Evolutionary conservation across 1,140 invertebrate species (phyloP), one percentile per base, ranked within the genome.

Genomic region (Plodia interpunctella): DNA sequence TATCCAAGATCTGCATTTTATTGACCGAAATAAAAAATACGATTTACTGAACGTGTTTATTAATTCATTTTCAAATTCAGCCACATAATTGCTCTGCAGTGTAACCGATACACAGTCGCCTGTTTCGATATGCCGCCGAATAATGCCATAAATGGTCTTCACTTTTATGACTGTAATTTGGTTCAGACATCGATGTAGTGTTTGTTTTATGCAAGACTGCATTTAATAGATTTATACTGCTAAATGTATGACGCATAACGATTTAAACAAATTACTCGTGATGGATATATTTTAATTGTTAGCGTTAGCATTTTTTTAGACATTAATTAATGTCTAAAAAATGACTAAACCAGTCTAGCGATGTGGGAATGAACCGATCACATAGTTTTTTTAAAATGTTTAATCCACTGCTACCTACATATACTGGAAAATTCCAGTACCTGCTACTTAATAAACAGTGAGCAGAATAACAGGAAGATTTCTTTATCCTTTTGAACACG

Each of bases 151-250:
- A 85, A 87, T 80, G 80, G 68, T 76, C 72, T 74, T 76, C 78
- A 84, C 74, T 85, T 88, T 87, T 85, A 88, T 81, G 76, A 78
- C 76, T 80, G 79, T 73, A 80, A 87, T 88, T 88, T 80, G 69
- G 72, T 70, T 78, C 66, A 69, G 77, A 83, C 74, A 73, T 70
- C 69, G 74, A 80, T 77, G 80, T 78, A 77, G 70, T 80, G 74
- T 83, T 87, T 85, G 74, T 86, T 86, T 86, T 78, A 85, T 88
- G 75, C 80, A 78, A 80, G 74, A 83, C 65, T 79, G 70, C 66
- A 65, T 78, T 80, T 75, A 74, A 77, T 82, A 60, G 65, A 74
- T 70, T 59, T 62, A 59, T 49, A 71, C 59, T 55, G 49, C 30
- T 18, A n/a, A 44, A 15, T 44, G 38, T 17, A 44, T 35, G 32